Base-by-base conservation (phyloP, 1,140 invertebrate species). In the Euura lappo region DNA sequence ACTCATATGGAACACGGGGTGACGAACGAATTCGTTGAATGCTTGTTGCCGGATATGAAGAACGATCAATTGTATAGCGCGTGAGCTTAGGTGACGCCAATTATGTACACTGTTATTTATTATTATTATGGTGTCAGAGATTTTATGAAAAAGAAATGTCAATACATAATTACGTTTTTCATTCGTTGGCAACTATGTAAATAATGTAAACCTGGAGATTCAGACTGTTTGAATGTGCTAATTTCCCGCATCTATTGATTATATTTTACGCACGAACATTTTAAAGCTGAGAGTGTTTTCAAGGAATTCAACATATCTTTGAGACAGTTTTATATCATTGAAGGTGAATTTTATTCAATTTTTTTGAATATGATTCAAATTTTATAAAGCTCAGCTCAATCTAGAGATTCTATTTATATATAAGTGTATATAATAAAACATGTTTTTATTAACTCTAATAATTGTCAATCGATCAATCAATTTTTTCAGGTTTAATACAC, bases 1-100 rank as follows among this genome's bases (percentile, higher is more conserved):
- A 80, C 85, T 0, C 85, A 87, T 42, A 87, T 60, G 51, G 51
- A 60, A n/a, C 51, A 60, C 8, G 51, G 51, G 51, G 51, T 60
- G 51, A 60, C 51, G 6, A 60, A 60, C 13, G 51, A 60, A 60
- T 60, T 60, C 6, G 51, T 60, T n/a, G 51, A 60, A 60, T 60
- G 51, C 51, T 11, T 60, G 13, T 60, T 60, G 51, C 51, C 51
- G 13, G 51, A 60, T n/a, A 60, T 60, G 8, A 60, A 60, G 13
- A 60, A 8, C 6, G 51, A 60, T 60, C 51, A 60, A 60, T 60
- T 60, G 13, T 60, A 60, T 6, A 8, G 51, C 13, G 51, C 51
- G 1, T 60, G 13, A 60, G 3, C 4, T 28, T 28, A 28, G 28
- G 51, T 60, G 13, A 60, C 13, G 10, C 8, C 10, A 3, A 60